These are phyloP conservation scores for Lithodes maja DNA, from an alignment of 2,888 invertebrate species.

Conservation along the genomic window DNA sequence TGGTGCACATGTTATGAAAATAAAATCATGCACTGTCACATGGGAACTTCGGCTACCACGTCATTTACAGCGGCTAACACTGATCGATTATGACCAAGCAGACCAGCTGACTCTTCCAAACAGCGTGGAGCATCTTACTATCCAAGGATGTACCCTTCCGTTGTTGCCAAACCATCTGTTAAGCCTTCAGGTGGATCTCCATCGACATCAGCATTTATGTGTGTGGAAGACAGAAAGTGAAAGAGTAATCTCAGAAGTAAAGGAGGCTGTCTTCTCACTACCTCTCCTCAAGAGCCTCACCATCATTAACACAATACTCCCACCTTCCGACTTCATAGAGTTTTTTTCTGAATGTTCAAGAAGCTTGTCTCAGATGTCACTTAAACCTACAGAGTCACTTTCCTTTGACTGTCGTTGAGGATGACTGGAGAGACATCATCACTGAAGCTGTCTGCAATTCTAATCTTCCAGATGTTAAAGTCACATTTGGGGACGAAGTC, in stretches of 20 bases:
- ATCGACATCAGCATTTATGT: no score
- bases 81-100: background rate
- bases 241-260: background rate
- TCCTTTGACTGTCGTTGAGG: background rate
- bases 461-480: background rate
- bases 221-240: no score
- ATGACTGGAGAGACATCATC: background rate
- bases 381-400: background rate
- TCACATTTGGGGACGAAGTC: background rate
- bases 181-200: background rate
- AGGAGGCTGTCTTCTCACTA: background rate
- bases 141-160: background rate
- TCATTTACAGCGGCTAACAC: background rate
- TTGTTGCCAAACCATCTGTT: background rate
- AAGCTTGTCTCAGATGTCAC: background rate
- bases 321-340: background rate
- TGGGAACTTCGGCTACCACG: background rate
- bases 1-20: background rate
- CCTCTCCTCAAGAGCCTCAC: background rate
- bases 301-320: background rate
- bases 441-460: background rate
- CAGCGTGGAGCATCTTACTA: background rate
- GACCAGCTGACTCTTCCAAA: background rate
- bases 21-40: background rate
- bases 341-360: background rate